These are phyloP conservation scores for Naso thynnoides DNA, from an alignment of 2,797 vertebrate species.

Conservation along the genomic window DNA sequence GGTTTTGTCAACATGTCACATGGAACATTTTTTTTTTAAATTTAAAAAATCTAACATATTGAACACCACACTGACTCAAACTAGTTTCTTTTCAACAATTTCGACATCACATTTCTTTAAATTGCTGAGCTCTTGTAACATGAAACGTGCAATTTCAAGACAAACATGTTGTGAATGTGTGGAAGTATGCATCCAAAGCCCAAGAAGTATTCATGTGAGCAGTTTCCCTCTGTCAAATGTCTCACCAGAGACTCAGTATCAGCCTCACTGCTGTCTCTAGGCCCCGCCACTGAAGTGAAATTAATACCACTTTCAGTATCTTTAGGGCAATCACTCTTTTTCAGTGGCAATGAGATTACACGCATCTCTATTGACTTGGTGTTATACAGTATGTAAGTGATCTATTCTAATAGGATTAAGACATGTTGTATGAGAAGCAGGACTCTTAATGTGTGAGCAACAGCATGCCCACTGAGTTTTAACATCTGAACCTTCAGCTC, in stretches of 20 bases:
- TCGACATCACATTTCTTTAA: conserved; percentile 27
- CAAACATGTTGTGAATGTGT: conserved; percentile 70
- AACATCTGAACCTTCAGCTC: conserved; percentile 52
- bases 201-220: conserved; percentile 73
- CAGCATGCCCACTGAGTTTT: conserved; percentile 44
- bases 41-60: not conserved
- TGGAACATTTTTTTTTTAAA: not conserved
- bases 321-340: conserved; percentile 78
- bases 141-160: conserved; percentile 37
- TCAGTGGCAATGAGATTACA: conserved; percentile 80
- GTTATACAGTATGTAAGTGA: conserved; percentile 77
- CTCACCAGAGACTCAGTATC: conserved; percentile 73
- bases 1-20: conserved; percentile 10
- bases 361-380: conserved; percentile 75
- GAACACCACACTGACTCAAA: not conserved
- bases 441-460: conserved; percentile 43
- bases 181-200: conserved; percentile 63
- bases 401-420: conserved; percentile 82
- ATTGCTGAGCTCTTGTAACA: not conserved
- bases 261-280: conserved; percentile 59
- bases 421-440: conserved; percentile 59
- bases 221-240: conserved; percentile 72
- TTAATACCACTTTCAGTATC: conserved; percentile 80
- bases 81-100: not conserved
- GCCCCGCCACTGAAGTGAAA: conserved; percentile 78